Percentiles rank a stretch among this genome's conserved stretches.
Conservation (phyloP, 2,888 invertebrate species). For the Pimpla rufipes region DNA sequence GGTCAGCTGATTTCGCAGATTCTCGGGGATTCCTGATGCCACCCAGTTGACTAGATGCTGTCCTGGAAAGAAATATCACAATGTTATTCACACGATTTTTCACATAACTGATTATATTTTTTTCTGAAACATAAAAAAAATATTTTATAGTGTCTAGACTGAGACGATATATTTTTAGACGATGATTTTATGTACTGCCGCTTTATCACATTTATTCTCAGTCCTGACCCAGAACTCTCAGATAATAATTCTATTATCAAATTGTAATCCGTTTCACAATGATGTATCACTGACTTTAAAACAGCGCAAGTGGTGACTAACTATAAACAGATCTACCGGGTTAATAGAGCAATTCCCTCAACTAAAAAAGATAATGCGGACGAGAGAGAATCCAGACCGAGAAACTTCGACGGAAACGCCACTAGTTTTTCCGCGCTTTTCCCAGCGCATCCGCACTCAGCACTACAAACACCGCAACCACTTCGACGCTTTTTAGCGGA, state of each 20-base stretch:
- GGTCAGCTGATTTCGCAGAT: slow-evolving; percentile 88
- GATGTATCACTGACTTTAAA: background rate
- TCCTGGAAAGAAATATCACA: slow-evolving; percentile 87
- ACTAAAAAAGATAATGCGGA: slow-evolving; percentile 30
- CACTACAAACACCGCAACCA: background rate
- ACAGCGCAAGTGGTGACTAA: background rate
- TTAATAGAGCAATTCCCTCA: slow-evolving; percentile 5
- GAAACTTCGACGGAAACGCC: slow-evolving; percentile 10
- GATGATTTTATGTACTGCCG: background rate
- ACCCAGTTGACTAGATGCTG: slow-evolving; percentile 97
- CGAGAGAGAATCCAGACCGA: slow-evolving; percentile 62
- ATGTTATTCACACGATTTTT: background rate
- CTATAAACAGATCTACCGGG: background rate
- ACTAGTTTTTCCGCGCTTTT: slow-evolving; percentile 2
- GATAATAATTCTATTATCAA: background rate
- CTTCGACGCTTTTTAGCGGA: background rate
- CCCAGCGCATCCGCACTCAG: background rate
- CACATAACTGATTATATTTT: background rate
- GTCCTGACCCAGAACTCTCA: background rate
- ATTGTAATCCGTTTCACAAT: background rate
- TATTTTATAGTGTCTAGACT: background rate
- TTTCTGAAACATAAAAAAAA: background rate
- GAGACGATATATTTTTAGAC: background rate
- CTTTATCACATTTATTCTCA: background rate
- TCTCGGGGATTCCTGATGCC: slow-evolving; percentile 91